Conservation (phyloP, 1,140 invertebrate species). For the Notospermus geniculatus region DNA sequence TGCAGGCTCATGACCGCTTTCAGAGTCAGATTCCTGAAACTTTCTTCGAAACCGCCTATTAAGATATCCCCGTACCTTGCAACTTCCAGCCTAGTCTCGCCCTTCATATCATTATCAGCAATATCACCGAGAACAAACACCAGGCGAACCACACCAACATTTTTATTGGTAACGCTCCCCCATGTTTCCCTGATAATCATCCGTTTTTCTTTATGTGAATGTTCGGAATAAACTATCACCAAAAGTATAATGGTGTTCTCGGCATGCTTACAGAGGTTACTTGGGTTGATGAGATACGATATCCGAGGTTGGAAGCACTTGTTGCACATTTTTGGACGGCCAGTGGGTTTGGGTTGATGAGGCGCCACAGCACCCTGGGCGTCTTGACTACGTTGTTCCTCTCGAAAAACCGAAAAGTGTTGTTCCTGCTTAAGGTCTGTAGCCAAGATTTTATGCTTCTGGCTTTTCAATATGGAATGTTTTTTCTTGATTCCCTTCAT, state of each 20-base stretch:
- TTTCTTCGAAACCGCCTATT: conserved; percentile 36
- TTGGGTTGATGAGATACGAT: no score
- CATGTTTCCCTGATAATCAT: conserved; percentile 22
- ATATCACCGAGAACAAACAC: conserved; percentile 24
- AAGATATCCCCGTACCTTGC: conserved; percentile 35
- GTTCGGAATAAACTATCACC: conserved; percentile 17
- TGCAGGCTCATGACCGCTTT: conserved; percentile 77
- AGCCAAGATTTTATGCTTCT: no score
- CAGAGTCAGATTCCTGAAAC: conserved; percentile 39
- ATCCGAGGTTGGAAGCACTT: no score
- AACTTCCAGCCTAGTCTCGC: conserved; percentile 58
- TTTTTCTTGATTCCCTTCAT: no score
- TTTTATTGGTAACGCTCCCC: conserved; percentile 15
- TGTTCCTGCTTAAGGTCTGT: no score
- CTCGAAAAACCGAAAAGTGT: no score
- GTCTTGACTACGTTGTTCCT: no score
- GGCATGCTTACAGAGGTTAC: not conserved
- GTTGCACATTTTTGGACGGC: no score
- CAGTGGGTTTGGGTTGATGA: no score
- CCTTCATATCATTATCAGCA: conserved; percentile 11
- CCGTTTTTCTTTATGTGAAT: conserved; percentile 8
- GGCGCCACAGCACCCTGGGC: no score
- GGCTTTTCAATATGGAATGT: no score
- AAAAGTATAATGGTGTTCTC: conserved; percentile 1
- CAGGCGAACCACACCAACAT: conserved; percentile 5